Conservation (phyloP, 2,113 vertebrate genomes). For the Pygoscelis antarcticus region DNA sequence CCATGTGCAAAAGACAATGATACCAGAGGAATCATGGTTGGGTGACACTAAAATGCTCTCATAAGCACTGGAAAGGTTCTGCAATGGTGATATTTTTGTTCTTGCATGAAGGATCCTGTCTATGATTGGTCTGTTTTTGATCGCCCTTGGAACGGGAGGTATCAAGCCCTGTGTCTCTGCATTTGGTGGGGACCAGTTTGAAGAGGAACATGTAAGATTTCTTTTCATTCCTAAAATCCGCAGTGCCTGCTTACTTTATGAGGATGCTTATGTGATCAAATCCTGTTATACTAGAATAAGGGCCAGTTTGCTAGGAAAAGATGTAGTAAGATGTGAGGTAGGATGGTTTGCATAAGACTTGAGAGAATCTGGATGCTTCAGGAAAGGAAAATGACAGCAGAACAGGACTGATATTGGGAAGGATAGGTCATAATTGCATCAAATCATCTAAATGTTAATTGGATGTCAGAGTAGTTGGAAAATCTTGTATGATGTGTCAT, state of each 20-base stretch:
- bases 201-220: constrained; percentile 88
- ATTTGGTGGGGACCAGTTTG: constrained; percentile 98
- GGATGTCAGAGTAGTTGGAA: background rate
- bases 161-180: constrained; percentile 98
- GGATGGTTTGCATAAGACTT: background rate
- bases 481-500: background rate
- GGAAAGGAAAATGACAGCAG: background rate
- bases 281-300: background rate
- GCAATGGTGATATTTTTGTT: constrained; percentile 55
- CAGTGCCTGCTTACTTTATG: background rate
- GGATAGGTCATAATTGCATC: background rate
- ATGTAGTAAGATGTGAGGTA: background rate
- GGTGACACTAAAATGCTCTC: background rate
- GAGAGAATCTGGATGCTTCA: background rate
- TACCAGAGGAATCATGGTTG: background rate
- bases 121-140: constrained; percentile 88
- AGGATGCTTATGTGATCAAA: background rate
- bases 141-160: constrained; percentile 94
- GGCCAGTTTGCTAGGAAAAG: background rate
- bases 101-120: constrained; percentile 81
- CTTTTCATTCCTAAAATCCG: constrained; percentile 47
- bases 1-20: background rate
- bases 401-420: background rate
- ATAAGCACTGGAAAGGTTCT: constrained; percentile 5
- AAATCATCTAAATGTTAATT: background rate